Percentiles rank a stretch among this genome's conserved stretches.
These are phyloP conservation scores for Hypanus sabinus DNA, from an alignment of 2,113 vertebrate species.

Conservation along the genomic window DNA sequence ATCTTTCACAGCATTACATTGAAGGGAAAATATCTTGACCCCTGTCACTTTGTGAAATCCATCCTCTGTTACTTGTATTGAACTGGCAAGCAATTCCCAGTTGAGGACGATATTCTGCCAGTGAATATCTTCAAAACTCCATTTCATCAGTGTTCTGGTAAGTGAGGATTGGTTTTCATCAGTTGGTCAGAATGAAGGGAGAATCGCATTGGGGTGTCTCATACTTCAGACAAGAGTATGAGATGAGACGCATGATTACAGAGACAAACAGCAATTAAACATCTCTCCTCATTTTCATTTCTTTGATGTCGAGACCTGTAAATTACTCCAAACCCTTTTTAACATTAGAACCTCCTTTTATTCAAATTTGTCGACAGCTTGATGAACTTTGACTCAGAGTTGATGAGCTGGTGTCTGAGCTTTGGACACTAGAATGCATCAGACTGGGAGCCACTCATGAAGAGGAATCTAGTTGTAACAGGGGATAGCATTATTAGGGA, in stretches of 20 bases:
- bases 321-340: too few species aligned
- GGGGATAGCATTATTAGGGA: too few species aligned
- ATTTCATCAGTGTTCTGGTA: background rate
- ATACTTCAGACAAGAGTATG: background rate
- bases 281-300: background rate
- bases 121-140: background rate
- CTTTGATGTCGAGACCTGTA: background rate
- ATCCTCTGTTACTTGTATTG: background rate
- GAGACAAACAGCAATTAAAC: background rate
- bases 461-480: too few species aligned
- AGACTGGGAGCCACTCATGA: too few species aligned
- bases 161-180: background rate
- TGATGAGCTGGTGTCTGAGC: too few species aligned
- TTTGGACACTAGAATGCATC: too few species aligned
- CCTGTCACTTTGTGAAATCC: background rate
- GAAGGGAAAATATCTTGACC: conserved; percentile 6
- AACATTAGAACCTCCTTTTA: too few species aligned
- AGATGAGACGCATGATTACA: background rate
- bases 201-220: background rate
- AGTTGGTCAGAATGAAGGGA: background rate
- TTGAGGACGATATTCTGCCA: background rate
- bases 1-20: background rate
- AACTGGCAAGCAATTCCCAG: background rate
- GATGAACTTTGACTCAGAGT: too few species aligned
- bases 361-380: too few species aligned